phyloP scores from a whole-genome alignment of 2,888 invertebrate genomes.

The Xylophagus ater region DNA sequence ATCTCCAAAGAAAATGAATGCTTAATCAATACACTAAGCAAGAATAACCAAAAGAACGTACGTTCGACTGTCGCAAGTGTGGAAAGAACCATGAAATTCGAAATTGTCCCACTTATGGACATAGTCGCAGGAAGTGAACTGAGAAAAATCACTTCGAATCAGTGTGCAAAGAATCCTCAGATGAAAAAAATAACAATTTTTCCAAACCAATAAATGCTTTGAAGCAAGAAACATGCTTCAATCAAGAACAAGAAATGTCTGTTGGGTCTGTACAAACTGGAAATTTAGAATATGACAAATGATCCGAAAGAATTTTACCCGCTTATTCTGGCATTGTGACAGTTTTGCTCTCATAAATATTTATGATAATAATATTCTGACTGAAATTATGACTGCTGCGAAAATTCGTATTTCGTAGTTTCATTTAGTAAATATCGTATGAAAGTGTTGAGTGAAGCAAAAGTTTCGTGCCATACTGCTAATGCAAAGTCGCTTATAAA shows the following conservation, averaged over 20 bases:
- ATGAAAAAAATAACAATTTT: neutral
- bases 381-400: no score
- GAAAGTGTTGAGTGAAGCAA: neutral
- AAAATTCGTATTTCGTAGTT: no score
- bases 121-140: slow-evolving; percentile 3
- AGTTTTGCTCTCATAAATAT: no score
- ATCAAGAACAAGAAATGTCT: neutral
- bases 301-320: neutral
- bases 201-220: no score
- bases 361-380: no score
- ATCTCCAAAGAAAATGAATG: slow-evolving; percentile 5
- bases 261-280: neutral
- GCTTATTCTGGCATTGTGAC: no score
- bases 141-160: slow-evolving; percentile 3
- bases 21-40: neutral
- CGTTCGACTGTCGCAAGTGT: slow-evolving; percentile 4
- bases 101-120: slow-evolving; percentile 4
- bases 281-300: neutral
- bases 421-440: neutral
- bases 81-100: slow-evolving; percentile 5
- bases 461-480: neutral
- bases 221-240: neutral
- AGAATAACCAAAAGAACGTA: neutral
- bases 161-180: neutral
- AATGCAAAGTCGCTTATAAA: no score